Evolutionary conservation across 2,113 vertebrate genomes (phyloP), one percentile per base, ranked within the genome.

Genomic region (Misgurnus anguillicaudatus): DNA sequence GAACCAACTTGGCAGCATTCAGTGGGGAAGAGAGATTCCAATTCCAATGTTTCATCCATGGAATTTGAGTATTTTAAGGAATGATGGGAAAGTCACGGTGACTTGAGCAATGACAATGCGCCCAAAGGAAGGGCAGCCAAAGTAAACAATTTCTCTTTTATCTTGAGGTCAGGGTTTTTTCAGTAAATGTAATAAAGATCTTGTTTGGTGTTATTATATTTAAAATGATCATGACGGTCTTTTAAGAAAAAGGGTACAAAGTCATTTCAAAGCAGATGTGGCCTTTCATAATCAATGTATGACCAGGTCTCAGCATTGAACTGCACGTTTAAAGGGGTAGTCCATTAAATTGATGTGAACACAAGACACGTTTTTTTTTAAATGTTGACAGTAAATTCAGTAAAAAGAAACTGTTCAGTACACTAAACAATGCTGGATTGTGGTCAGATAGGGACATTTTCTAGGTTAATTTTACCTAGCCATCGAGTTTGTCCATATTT

Each of bases 21-120:
- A 87, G 87, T 75, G 64, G 85, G 87, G 78, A 87, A 72, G 61
- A 74, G 76, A 77, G 82, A 90, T 91, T 90, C 87, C 77, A 78
- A 87, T 85, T 78, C 79, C 82, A 85, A 77, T 45, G 61, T 85
- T 83, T 75, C 71, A 53, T 84, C 82, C 85, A 80, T 42, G 88
- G 87, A 85, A 87, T 88, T 63, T 84, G 79, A 85, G 83, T 83
- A 87, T 88, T 89, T 75, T 82, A 87, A 76, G 86, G 82, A 84
- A 67, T 83, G 80, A 84, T 77, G 61, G 74, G 72, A 84, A 79
- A 80, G 83, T 86, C 88, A 89, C 78, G 73, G 87, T 84, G 51
- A 72, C 39, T 72, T 87, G 86, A 88, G 42, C 87, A 86, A 72
- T 83, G 79, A 89, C 85, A 90, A 90, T 75, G 8, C n/a, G 78